Conservation (phyloP, 2,888 invertebrate species). For the Sarcophaga rosellei region DNA sequence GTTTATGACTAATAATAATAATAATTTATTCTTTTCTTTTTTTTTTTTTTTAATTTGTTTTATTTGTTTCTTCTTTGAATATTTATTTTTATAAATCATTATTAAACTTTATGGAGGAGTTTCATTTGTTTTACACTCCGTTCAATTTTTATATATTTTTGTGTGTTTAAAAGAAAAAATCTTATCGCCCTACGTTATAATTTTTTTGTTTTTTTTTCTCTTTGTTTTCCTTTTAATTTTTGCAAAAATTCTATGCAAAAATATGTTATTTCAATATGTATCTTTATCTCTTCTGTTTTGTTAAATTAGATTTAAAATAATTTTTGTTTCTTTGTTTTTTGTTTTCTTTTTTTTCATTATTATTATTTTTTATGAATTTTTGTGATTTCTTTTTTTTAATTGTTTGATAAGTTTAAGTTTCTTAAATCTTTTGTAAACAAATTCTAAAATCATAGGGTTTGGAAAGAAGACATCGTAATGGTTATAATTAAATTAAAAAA, state of each 20-base stretch:
- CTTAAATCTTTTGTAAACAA: constrained; percentile 27
- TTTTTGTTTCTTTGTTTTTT: background rate
- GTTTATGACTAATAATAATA: constrained; percentile 59
- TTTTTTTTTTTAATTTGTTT: constrained; percentile 34
- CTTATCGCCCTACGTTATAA: constrained; percentile 40
- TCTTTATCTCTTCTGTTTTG: background rate
- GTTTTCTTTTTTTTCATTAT: background rate
- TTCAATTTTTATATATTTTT: constrained; percentile 28
- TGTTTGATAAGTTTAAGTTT: constrained; percentile 52
- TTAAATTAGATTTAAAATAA: constrained; percentile 15
- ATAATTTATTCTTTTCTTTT: constrained; percentile 6
- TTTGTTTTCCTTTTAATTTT: background rate
- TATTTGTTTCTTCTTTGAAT: constrained; percentile 23
- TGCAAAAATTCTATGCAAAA: constrained; percentile 47
- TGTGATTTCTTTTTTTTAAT: background rate
- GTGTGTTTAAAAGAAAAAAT: constrained; percentile 46
- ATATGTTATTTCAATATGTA: constrained; percentile 33
- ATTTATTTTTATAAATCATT: constrained; percentile 28
- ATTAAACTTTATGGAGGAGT: constrained; percentile 46
- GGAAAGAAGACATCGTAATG: too few species aligned
- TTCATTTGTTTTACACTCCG: constrained; percentile 15
- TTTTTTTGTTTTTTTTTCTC: background rate
- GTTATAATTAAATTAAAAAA: too few species aligned
- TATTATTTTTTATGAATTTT: constrained; percentile 28
- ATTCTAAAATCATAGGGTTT: too few species aligned